phyloP scores from a whole-genome alignment of 2,888 invertebrate species.

The Odontocolon sp. region DNA sequence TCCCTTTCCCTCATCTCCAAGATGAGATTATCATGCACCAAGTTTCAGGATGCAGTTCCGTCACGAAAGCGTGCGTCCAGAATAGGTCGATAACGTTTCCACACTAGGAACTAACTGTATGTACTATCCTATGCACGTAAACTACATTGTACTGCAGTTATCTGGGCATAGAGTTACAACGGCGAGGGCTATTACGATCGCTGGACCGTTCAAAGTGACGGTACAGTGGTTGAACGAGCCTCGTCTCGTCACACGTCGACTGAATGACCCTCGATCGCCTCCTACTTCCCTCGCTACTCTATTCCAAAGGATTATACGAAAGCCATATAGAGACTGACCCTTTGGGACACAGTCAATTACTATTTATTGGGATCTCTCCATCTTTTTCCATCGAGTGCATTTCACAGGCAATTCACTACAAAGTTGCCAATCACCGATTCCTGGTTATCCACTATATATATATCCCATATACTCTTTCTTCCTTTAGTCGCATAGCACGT shows the following conservation, averaged over 20 bases:
- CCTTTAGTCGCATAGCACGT: neutral
- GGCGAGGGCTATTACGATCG: constrained; percentile 33
- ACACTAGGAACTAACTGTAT: too few species aligned
- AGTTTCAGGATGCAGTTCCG: constrained; percentile 26
- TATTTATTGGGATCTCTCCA: neutral
- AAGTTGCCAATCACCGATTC: too few species aligned
- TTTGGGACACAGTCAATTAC: too few species aligned
- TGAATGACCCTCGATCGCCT: too few species aligned
- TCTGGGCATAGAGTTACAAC: neutral
- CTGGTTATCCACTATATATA: too few species aligned
- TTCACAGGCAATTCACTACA: too few species aligned
- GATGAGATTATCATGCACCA: constrained; percentile 41
- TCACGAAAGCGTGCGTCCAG: constrained; percentile 4
- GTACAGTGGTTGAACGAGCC: constrained; percentile 30
- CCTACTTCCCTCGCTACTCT: neutral
- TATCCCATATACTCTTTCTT: too few species aligned
- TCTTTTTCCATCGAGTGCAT: too few species aligned
- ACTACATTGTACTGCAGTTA: neutral
- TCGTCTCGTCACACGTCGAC: too few species aligned
- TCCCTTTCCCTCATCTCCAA: neutral
- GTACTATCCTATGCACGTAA: too few species aligned
- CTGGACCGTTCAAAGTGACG: constrained; percentile 6
- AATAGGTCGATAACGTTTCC: constrained; percentile 10
- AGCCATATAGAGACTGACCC: too few species aligned
- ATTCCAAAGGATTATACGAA: too few species aligned